These are phyloP conservation scores for Corythoichthys haematopterus DNA, from an alignment of 2,113 vertebrate genomes.

Conservation along the genomic window DNA sequence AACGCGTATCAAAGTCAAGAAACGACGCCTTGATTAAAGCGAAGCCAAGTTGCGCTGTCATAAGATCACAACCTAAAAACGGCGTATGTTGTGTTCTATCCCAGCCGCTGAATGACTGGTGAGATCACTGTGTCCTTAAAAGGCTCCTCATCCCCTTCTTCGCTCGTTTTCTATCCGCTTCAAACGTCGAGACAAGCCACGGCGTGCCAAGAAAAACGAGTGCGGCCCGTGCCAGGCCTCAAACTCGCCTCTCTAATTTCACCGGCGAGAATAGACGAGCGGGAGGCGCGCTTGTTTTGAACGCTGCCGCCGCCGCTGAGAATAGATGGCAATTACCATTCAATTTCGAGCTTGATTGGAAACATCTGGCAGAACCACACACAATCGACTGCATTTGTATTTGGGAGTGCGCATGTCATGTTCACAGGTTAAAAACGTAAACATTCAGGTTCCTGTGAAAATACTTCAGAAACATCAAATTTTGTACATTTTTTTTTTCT, in stretches of 20 bases:
- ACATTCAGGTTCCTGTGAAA: neutral
- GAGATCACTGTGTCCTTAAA: conserved; percentile 58
- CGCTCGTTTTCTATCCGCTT: conserved; percentile 36
- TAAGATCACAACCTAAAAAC: conserved; percentile 32
- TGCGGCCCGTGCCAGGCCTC: conserved; percentile 20
- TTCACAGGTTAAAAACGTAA: neutral
- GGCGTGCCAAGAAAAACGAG: conserved; percentile 46
- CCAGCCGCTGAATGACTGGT: conserved; percentile 27
- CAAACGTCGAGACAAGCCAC: conserved; percentile 27
- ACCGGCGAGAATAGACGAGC: conserved; percentile 25
- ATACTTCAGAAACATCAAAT: neutral
- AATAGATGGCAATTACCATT: conserved; percentile 19
- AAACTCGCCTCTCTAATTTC: conserved; percentile 31
- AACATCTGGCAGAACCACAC: conserved; percentile 2
- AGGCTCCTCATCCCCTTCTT: conserved; percentile 38
- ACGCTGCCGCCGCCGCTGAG: conserved; percentile 1
- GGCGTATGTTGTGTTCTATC: conserved; percentile 6
- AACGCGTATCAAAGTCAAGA: neutral
- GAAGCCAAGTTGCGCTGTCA: conserved; percentile 17
- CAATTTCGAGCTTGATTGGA: conserved; percentile 31
- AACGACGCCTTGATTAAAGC: neutral
- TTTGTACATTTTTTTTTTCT: too few relatives aligned
- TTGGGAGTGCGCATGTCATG: neutral
- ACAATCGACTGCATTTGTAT: neutral
- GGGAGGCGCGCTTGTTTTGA: neutral